Evolutionary conservation across 2,797 vertebrate species (phyloP), one percentile per base, ranked within the genome.

Genomic region (Eidolon dupreanum): DNA sequence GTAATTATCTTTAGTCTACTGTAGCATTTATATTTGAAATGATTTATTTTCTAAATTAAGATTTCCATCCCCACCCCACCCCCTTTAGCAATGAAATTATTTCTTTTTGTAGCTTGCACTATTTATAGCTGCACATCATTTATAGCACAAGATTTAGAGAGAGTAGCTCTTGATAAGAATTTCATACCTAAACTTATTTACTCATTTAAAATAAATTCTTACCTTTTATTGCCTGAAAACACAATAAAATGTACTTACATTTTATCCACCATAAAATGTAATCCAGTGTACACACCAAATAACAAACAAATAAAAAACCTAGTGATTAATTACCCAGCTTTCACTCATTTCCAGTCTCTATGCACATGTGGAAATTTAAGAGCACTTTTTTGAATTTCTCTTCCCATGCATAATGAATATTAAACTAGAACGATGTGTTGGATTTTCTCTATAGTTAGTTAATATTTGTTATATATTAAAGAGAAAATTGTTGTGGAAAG

Each of bases 121-220:
- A 28, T 59, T 59, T 59, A 59, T 59, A 86, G 71, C 17, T 65
- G 4, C 31, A 31, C 15, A 68, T 15, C 38, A 59, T n/a, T 93
- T 87, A 41, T 8, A 93, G 24, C 2, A 31, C 6, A 65, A 53
- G 41, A 71, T 75, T 77, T 49, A n/a, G 51, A 85, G 38, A 92
- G 66, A 63, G 28, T 91, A 86, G 86, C n/a, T 2, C 53, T 83
- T 49, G 41, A 57, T 22, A 53, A 22, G 65, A 79, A 68, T 77
- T 83, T 95, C 17, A 61, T 8, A 82, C 51, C 43, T 88, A 49
- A 68, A 31, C 16, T 78, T 74, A 95, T 68, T 82, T 75, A 43
- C 59, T 83, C 55, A 84, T 73, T 87, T 85, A 51, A 79, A 95
- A 75, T 75, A 59, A 74, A 57, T 77, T 59, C 53, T 74, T 65